Base-by-base conservation (phyloP, 2,888 invertebrate genomes). In the Drosophila nr. perissopoda region DNA sequence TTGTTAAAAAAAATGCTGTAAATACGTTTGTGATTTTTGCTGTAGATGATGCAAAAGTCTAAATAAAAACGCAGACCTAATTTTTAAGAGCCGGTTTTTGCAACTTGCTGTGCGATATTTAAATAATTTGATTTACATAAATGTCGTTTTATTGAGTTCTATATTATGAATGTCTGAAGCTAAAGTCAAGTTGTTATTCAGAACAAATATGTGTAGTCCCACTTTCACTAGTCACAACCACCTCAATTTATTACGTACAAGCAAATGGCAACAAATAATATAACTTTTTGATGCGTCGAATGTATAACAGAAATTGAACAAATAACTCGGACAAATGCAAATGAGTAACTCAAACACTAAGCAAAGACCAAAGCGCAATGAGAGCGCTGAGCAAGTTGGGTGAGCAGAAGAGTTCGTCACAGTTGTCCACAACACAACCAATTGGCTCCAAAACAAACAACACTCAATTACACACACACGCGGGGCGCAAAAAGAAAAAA, bases 31-130 rank as follows among this genome's bases (percentile, higher is more conserved):
- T 74, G 51, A 48, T 61, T 65, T 52, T 64, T 53, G 57, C 52
- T 38, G 69, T 52, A 34, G 75, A 80, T 83, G 87, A 88, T 88
- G 87, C 87, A 84, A 88, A 77, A 64, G 74, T 88, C 88, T 88
- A 88, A 88, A 88, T 80, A 70, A 88, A 88, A 88, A 80, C 85
- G 70, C 80, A 87, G 88, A 88, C 82, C 88, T 88, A 88, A 88
- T 88, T 88, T 84, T n/a, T 31, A 61, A 51, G 58, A 87, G 58
- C 87, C 73, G 85, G 87, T 86, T 86, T 76, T 68, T 27, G 58
- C 66, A 49, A 31, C 48, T 48, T 46, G 34, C n/a, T 25, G 52
- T 69, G 58, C 18, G 49, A 59, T 82, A 64, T 70, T 75, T 52
- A 53, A 73, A 65, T 67, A 67, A 70, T 52, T 68, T 68, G 51